A percentile compares a stretch with the other conserved stretches of the same genome.
These are phyloP conservation scores for Macaca nemestrina DNA, from an alignment of 2,113 vertebrate species.

Conservation along the genomic window DNA sequence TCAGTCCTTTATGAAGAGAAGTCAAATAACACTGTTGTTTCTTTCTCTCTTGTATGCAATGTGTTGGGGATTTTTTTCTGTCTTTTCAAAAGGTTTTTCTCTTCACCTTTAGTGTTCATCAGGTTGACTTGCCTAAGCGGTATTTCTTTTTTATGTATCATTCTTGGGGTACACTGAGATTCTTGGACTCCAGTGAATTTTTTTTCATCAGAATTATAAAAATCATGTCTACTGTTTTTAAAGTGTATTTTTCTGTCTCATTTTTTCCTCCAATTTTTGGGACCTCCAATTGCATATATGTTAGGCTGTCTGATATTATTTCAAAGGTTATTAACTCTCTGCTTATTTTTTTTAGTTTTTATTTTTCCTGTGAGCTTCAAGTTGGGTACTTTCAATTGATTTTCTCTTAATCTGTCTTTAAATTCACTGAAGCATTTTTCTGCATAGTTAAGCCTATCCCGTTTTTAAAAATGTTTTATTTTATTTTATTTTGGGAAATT, in stretches of 20 bases:
- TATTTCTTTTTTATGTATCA: not conserved
- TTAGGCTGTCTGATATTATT: not conserved
- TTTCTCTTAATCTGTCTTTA: not conserved
- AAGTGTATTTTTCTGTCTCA: not conserved
- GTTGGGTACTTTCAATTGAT: not conserved
- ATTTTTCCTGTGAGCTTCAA: not conserved
- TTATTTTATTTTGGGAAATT: not conserved
- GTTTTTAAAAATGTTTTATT: not conserved
- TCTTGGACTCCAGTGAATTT: not conserved
- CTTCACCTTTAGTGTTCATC: not conserved
- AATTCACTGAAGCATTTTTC: not conserved
- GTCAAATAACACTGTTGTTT: not conserved
- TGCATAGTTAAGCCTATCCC: not conserved
- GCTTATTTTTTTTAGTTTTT: not conserved
- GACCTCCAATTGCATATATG: not conserved
- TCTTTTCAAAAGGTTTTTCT: not conserved
- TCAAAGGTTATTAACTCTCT: not conserved
- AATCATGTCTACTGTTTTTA: not conserved
- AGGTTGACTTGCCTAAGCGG: not conserved
- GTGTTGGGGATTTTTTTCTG: not conserved
- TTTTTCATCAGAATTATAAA: not conserved
- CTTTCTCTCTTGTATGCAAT: not conserved
- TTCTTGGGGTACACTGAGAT: no score
- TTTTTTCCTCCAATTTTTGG: not conserved
- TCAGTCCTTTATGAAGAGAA: not conserved